Conservation (phyloP, 2,113 vertebrate species). For the Lathamus discolor region DNA sequence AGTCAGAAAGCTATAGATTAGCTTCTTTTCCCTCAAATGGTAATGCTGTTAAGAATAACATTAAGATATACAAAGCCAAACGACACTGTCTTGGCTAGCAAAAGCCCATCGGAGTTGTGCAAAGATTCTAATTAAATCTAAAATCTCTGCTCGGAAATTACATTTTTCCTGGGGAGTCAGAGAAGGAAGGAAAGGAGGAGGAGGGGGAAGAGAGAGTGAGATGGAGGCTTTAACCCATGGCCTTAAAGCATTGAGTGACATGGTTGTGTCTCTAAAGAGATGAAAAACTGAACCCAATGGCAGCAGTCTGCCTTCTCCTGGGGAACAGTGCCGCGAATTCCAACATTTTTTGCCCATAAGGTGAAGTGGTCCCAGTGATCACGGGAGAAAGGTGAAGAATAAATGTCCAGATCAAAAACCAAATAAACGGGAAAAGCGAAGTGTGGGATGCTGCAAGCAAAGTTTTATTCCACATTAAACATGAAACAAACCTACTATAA, state of each 20-base stretch:
- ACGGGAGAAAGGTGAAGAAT: not conserved
- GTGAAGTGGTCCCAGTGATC: not conserved
- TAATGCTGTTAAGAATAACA: not conserved
- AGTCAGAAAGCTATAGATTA: not conserved
- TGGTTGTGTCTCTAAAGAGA: not conserved
- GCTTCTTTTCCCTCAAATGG: not conserved
- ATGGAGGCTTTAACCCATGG: not conserved
- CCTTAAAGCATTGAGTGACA: not conserved
- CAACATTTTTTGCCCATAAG: not conserved
- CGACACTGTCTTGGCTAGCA: not conserved
- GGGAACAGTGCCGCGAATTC: not conserved
- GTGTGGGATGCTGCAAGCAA: not conserved
- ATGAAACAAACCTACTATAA: not conserved
- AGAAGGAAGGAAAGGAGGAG: not conserved
- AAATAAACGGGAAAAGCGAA: not conserved
- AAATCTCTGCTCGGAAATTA: not conserved
- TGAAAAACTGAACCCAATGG: not conserved
- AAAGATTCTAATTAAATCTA: constrained; percentile 1
- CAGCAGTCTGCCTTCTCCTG: not conserved
- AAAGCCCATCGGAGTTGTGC: not conserved
- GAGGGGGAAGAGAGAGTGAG: not conserved
- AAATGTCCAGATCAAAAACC: not conserved
- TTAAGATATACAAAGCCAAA: not conserved
- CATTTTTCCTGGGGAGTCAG: not conserved
- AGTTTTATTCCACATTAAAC: constrained; percentile 10